Conservation (phyloP, 2,888 invertebrate species). For the Eupithecia abbreviata region DNA sequence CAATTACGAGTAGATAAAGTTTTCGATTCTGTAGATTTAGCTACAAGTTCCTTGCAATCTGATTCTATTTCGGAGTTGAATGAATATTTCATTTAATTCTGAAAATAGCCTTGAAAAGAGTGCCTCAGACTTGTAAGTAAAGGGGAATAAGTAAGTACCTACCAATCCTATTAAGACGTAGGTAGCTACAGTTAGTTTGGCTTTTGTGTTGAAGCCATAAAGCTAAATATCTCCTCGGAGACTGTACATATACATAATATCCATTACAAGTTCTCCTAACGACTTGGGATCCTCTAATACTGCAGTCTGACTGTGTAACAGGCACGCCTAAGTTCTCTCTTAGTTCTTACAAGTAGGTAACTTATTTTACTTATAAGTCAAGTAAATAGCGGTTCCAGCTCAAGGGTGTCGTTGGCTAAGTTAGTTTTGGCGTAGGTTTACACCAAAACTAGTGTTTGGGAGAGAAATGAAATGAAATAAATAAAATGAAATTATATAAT, state of each 20-base stretch:
- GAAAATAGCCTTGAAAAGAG: background rate
- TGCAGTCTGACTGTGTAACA: background rate
- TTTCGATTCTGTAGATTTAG: conserved; percentile 62
- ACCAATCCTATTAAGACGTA: background rate
- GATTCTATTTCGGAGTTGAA: conserved; percentile 7
- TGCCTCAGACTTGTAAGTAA: background rate
- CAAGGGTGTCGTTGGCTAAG: conserved; percentile 6
- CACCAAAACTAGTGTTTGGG: background rate
- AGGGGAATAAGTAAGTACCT: background rate
- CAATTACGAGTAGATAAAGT: conserved; percentile 55
- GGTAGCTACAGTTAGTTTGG: background rate
- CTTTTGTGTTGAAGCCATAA: conserved; percentile 29
- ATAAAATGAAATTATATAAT: no score
- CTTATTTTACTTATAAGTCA: conserved; percentile 11
- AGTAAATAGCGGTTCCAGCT: conserved; percentile 1
- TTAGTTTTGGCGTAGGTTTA: background rate
- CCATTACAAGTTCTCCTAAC: conserved; percentile 57
- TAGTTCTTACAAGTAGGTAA: background rate
- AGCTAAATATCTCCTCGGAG: conserved; percentile 57
- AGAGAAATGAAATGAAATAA: background rate
- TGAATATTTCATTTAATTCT: conserved; percentile 12
- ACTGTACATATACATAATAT: conserved; percentile 44
- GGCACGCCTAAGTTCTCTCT: conserved; percentile 1
- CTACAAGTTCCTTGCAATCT: conserved; percentile 48
- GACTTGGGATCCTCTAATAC: conserved; percentile 2